Conservation (phyloP, 2,113 vertebrate genomes). For the Thryonomys swinderianus region DNA sequence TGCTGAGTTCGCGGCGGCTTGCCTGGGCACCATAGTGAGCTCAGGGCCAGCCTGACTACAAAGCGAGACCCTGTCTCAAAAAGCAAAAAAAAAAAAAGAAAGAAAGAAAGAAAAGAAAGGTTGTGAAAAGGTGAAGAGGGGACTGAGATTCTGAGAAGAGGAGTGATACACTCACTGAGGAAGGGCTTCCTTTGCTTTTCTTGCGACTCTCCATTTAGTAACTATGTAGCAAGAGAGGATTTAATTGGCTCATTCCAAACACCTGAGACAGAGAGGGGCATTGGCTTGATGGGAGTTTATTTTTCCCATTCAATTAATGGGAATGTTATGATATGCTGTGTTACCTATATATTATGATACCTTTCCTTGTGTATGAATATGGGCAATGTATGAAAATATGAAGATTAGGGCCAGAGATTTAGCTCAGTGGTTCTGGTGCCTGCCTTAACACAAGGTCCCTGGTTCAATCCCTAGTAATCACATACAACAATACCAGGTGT, state of each 20-base stretch:
- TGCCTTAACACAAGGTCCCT: too few species aligned
- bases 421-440: too few species aligned
- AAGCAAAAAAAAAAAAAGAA: too few species aligned
- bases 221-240: background rate
- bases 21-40: too few species aligned
- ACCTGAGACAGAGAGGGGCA: background rate
- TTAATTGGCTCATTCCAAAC: background rate
- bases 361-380: background rate
- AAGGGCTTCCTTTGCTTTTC: background rate
- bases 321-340: background rate
- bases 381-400: background rate
- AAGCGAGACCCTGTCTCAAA: too few species aligned
- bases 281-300: background rate
- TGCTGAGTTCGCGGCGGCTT: too few species aligned
- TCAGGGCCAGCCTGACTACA: too few species aligned
- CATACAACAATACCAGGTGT: too few species aligned
- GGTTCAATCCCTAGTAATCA: too few species aligned
- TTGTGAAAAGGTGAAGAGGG: background rate
- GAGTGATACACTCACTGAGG: background rate
- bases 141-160: background rate
- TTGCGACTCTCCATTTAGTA: background rate
- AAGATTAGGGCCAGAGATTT: too few species aligned
- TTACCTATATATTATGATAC: background rate
- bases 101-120: too few species aligned
- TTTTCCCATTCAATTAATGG: background rate